phyloP scores from a whole-genome alignment of 2,113 vertebrate species.

The Indicator indicator region DNA sequence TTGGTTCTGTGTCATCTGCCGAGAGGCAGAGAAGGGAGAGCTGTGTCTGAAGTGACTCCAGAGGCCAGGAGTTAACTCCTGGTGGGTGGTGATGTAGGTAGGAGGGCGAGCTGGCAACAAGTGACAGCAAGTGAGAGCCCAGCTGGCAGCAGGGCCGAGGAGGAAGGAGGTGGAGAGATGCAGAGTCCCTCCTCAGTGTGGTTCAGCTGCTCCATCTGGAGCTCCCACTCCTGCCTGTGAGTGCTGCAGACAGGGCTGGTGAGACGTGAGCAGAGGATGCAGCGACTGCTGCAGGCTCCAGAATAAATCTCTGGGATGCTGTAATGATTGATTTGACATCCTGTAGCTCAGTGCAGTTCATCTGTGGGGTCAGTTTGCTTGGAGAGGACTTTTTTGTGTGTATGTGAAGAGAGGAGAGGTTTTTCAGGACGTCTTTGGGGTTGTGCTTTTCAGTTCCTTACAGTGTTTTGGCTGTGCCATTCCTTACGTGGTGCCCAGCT shows the following conservation, averaged over 20 bases:
- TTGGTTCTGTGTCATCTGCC: not conserved
- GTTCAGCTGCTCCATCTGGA: constrained; percentile 45
- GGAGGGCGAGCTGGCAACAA: not conserved
- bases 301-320: not conserved
- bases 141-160: constrained; percentile 27
- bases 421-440: not conserved
- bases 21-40: not conserved
- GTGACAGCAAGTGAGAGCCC: not conserved
- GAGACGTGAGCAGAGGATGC: not conserved
- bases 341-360: not conserved
- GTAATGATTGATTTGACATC: not conserved
- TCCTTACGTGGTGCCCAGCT: not conserved
- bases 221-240: not conserved
- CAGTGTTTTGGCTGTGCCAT: not conserved
- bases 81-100: not conserved
- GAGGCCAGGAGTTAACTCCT: not conserved
- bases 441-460: not conserved
- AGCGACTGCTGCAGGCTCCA: not conserved
- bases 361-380: not conserved
- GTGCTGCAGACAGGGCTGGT: not conserved
- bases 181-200: not conserved
- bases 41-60: not conserved
- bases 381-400: not conserved
- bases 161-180: not conserved
- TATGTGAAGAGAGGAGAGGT: not conserved